Evolutionary conservation across 2,888 invertebrate genomes (phyloP).

Genomic region (Philhelius pedissequus): DNA sequence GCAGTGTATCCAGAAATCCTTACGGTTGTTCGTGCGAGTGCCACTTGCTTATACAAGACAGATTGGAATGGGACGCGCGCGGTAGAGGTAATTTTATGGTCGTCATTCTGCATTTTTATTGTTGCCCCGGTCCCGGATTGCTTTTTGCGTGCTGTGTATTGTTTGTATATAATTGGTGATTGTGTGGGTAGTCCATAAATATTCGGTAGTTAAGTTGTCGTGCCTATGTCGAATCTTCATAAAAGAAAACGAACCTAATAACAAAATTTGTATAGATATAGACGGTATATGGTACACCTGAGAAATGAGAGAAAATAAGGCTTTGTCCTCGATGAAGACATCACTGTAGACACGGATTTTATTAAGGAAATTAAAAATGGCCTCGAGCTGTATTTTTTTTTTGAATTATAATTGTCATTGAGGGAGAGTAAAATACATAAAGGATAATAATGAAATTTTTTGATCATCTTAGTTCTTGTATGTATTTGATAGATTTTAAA

Average conservation of each 20-base stretch:
- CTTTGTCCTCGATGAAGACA: not conserved
- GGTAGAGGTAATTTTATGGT: constrained; percentile 27
- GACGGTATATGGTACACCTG: too few species aligned
- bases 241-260: constrained; percentile 47
- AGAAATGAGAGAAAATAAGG: not conserved
- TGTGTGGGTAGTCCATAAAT: constrained; percentile 65
- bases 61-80: not conserved
- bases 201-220: constrained; percentile 65
- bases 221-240: constrained; percentile 62
- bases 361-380: constrained; percentile 1
- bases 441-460: not conserved
- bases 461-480: not conserved
- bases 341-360: not conserved
- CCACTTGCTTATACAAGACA: too few species aligned
- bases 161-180: constrained; percentile 44
- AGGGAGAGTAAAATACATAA: not conserved
- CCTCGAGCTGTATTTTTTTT: not conserved
- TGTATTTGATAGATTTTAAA: not conserved
- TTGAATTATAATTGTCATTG: not conserved
- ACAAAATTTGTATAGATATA: too few species aligned
- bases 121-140: constrained; percentile 31
- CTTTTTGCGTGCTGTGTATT: constrained; percentile 39
- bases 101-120: constrained; percentile 41
- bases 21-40: not conserved
- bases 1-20: not conserved